Percentiles rank a stretch among this genome's conserved stretches.
Conservation (phyloP, 2,888 invertebrate species). For the Pinctada fucata region DNA sequence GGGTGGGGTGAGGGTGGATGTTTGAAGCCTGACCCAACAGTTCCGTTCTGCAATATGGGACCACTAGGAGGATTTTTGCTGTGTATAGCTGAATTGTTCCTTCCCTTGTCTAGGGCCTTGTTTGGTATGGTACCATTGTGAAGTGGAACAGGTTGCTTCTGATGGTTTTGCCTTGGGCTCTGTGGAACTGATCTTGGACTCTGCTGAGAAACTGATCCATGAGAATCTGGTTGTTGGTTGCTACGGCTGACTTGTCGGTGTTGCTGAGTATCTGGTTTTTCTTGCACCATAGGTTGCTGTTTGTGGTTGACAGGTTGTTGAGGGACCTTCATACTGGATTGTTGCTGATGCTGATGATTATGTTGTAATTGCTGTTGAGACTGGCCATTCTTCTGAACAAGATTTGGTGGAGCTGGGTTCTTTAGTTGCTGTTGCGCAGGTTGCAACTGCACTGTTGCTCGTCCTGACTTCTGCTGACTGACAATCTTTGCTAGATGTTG, state of each 20-base stretch:
- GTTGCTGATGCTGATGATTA: too few species aligned
- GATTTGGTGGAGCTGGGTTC: background rate
- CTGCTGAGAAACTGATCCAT: background rate
- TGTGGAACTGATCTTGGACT: background rate
- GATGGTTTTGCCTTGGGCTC: slow-evolving; percentile 12
- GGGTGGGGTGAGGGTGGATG: too few species aligned
- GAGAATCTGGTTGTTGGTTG: background rate
- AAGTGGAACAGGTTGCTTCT: background rate
- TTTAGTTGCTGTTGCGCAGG: too few species aligned
- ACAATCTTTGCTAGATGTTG: too few species aligned
- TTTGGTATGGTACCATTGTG: background rate
- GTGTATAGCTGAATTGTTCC: too few species aligned
- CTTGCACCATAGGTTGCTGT: too few species aligned
- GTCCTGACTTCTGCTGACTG: too few species aligned
- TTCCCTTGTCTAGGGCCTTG: background rate
- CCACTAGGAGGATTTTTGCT: too few species aligned
- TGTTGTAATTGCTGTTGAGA: slow-evolving; percentile 8
- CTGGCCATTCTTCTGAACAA: background rate
- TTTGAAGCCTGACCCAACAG: background rate
- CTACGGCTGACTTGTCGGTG: background rate
- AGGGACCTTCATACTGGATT: too few species aligned
- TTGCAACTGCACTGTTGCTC: too few species aligned
- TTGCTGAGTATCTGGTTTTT: too few species aligned
- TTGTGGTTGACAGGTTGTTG: background rate
- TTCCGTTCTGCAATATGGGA: background rate